phyloP scores from a whole-genome alignment of 2,888 invertebrate genomes.

The Pristionchus fissidentatus region DNA sequence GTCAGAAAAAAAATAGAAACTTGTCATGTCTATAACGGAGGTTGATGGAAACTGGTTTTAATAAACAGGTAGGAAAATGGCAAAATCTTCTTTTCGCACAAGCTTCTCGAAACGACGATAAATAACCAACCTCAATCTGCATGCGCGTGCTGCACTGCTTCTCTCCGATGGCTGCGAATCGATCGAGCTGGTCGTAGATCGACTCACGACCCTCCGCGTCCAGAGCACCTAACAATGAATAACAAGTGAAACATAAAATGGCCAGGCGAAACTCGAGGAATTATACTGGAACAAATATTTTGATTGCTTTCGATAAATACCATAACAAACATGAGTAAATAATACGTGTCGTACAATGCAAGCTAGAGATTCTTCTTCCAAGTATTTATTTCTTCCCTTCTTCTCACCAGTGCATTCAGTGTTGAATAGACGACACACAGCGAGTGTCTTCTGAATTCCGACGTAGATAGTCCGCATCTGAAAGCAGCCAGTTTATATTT shows the following conservation, averaged over 20 bases:
- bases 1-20: too few species aligned
- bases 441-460: background rate
- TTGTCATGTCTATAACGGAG: too few species aligned
- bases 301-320: background rate
- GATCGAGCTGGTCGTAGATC: background rate
- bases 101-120: too few species aligned
- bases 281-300: background rate
- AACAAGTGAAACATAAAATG: background rate
- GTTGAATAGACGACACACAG: background rate
- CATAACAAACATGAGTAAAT: too few species aligned
- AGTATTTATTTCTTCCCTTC: background rate
- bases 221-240: background rate
- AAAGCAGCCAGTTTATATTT: background rate
- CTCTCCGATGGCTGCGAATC: background rate
- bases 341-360: too few species aligned
- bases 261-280: too few species aligned
- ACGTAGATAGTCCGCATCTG: constrained; percentile 27
- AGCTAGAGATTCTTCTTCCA: too few species aligned
- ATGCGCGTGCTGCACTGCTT: constrained; percentile 2
- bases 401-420: constrained; percentile 32
- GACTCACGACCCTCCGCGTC: background rate
- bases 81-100: background rate
- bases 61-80: background rate
- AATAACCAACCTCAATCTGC: background rate
- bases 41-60: too few species aligned